A percentile compares a stretch with the other conserved stretches of the same genome.
Conservation (phyloP, 2,888 invertebrate genomes). For the Lamproptera curius region DNA sequence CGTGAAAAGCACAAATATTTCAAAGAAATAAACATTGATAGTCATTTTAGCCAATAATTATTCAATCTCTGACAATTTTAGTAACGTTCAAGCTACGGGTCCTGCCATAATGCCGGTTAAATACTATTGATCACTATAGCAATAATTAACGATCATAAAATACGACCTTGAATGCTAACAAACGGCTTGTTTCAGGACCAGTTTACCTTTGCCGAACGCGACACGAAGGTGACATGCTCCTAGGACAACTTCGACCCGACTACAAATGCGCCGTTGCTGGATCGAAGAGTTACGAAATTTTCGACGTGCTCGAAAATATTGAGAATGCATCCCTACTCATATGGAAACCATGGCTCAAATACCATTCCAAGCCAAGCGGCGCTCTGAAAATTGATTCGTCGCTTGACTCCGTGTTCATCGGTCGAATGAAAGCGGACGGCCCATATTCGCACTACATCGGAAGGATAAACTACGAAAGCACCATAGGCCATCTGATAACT, state of each 20-base stretch:
- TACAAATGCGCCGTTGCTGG: slow-evolving; percentile 81
- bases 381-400: slow-evolving; percentile 80
- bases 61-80: too few relatives aligned
- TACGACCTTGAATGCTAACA: background rate
- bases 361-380: slow-evolving; percentile 81
- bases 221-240: slow-evolving; percentile 85
- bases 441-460: slow-evolving; percentile 81
- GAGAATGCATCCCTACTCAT: slow-evolving; percentile 86
- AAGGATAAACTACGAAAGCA: slow-evolving; percentile 81
- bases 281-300: slow-evolving; percentile 77
- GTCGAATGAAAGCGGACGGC: slow-evolving; percentile 50
- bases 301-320: slow-evolving; percentile 87
- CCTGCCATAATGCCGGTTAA: too few relatives aligned
- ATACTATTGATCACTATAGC: too few relatives aligned
- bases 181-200: slow-evolving; percentile 44
- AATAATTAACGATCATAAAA: too few relatives aligned
- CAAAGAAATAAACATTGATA: too few relatives aligned
- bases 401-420: slow-evolving; percentile 57
- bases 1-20: too few relatives aligned
- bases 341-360: slow-evolving; percentile 88
- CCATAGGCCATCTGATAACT: slow-evolving; percentile 83
- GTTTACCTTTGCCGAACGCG: slow-evolving; percentile 87
- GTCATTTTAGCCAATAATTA: too few relatives aligned
- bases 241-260: slow-evolving; percentile 82
- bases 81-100: too few relatives aligned